phyloP scores from a whole-genome alignment of 2,888 invertebrate genomes.

The Adela reaumurella region DNA sequence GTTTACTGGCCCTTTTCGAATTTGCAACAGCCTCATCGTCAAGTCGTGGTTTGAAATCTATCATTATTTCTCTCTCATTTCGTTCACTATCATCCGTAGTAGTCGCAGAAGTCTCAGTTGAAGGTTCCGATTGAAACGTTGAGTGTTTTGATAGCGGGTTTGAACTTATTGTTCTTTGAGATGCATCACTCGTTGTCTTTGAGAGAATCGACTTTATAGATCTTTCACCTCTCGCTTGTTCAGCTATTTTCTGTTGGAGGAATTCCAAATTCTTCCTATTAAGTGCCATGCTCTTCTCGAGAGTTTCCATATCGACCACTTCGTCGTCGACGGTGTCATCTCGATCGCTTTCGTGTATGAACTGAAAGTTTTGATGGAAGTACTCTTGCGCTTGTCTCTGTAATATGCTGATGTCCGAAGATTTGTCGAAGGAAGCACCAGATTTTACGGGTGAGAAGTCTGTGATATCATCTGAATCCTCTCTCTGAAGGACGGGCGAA shows the following conservation, averaged over 20 bases:
- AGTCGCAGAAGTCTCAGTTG: conserved; percentile 49
- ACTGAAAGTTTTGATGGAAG: conserved; percentile 52
- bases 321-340: conserved; percentile 50
- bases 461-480: conserved; percentile 42
- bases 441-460: conserved; percentile 39
- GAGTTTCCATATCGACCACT: conserved; percentile 33
- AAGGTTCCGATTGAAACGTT: conserved; percentile 51
- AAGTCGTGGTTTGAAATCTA: conserved; percentile 79
- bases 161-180: conserved; percentile 39
- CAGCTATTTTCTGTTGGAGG: conserved; percentile 51
- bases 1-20: conserved; percentile 50
- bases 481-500: conserved; percentile 43
- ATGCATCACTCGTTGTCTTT: conserved; percentile 43
- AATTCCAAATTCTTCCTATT: conserved; percentile 49
- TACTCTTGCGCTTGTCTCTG: conserved; percentile 48
- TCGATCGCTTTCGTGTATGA: conserved; percentile 50
- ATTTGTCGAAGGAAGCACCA: conserved; percentile 39
- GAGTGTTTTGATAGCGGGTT: conserved; percentile 47
- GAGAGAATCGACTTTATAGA: conserved; percentile 39
- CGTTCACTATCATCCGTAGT: conserved; percentile 56
- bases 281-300: conserved; percentile 51
- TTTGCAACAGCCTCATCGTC: conserved; percentile 63
- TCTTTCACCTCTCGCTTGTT: conserved; percentile 39
- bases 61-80: conserved; percentile 77
- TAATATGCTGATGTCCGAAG: conserved; percentile 37